Evolutionary conservation across 1,140 invertebrate genomes (phyloP).

Genomic region (Stegodyphus dumicola): DNA sequence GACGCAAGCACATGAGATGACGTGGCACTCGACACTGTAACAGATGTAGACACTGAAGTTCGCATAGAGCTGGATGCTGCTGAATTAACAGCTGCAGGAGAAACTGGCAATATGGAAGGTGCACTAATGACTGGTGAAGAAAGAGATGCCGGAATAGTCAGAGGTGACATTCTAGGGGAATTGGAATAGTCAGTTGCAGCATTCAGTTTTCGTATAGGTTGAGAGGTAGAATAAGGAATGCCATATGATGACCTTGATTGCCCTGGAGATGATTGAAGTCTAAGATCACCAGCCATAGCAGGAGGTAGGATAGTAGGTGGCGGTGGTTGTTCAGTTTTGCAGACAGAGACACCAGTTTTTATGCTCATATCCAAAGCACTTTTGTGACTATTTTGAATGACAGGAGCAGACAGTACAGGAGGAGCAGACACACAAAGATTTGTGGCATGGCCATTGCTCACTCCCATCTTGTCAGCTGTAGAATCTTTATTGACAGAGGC

Average conservation of each 20-base stretch:
- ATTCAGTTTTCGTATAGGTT: neutral
- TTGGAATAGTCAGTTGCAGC: neutral
- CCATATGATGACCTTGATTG: slow-evolving; percentile 21
- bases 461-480: slow-evolving; percentile 4
- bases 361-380: slow-evolving; percentile 49
- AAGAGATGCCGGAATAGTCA: slow-evolving; percentile 6
- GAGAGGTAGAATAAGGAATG: slow-evolving; percentile 57
- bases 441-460: slow-evolving; percentile 35
- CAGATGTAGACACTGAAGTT: slow-evolving; percentile 7
- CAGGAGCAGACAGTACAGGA: slow-evolving; percentile 26
- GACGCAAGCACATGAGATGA: slow-evolving; percentile 12
- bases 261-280: slow-evolving; percentile 21
- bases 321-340: slow-evolving; percentile 35
- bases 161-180: slow-evolving; percentile 24
- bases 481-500: slow-evolving; percentile 14
- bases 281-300: slow-evolving; percentile 8
- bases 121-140: slow-evolving; percentile 21
- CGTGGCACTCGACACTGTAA: neutral
- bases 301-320: slow-evolving; percentile 31
- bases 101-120: slow-evolving; percentile 14
- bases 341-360: slow-evolving; percentile 16
- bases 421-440: slow-evolving; percentile 20
- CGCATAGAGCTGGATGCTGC: slow-evolving; percentile 10
- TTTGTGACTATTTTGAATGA: slow-evolving; percentile 24
- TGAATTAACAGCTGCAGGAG: slow-evolving; percentile 3